Evolutionary conservation across 2,888 invertebrate species (phyloP).

Genomic region (Sericinus montela): DNA sequence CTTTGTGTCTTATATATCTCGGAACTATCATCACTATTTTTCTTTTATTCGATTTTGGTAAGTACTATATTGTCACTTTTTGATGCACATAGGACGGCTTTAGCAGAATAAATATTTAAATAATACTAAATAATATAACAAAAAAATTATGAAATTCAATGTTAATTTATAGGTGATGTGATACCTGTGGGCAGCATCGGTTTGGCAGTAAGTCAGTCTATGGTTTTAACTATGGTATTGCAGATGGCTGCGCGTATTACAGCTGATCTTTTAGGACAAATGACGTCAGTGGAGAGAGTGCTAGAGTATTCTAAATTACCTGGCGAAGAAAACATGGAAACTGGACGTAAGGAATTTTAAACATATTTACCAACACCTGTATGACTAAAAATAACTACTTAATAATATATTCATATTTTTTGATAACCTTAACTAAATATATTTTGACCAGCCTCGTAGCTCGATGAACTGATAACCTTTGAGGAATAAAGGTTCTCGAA

Average conservation of each 20-base stretch:
- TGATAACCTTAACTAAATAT: too few relatives aligned
- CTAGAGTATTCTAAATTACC: slow-evolving; percentile 86
- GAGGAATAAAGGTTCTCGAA: too few relatives aligned
- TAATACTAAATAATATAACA: background rate
- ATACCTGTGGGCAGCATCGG: slow-evolving; percentile 79
- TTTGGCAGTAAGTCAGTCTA: slow-evolving; percentile 82
- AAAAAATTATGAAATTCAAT: background rate
- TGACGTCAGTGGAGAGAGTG: slow-evolving; percentile 87
- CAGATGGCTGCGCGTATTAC: slow-evolving; percentile 91
- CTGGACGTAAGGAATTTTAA: slow-evolving; percentile 46
- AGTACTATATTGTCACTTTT: slow-evolving; percentile 32
- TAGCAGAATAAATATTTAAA: too few relatives aligned
- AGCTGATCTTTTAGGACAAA: slow-evolving; percentile 82
- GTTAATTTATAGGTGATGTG: slow-evolving; percentile 33
- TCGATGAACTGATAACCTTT: too few relatives aligned
- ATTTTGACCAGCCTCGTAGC: too few relatives aligned
- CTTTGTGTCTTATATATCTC: slow-evolving; percentile 83
- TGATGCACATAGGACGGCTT: too few relatives aligned
- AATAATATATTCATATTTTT: too few relatives aligned
- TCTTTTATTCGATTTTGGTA: slow-evolving; percentile 79
- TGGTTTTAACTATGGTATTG: slow-evolving; percentile 79
- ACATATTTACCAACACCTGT: too few relatives aligned
- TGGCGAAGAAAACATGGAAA: slow-evolving; percentile 49
- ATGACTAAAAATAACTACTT: too few relatives aligned
- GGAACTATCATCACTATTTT: slow-evolving; percentile 82